Base-by-base conservation (phyloP, 2,113 vertebrate species). In the Clarias batrachus region DNA sequence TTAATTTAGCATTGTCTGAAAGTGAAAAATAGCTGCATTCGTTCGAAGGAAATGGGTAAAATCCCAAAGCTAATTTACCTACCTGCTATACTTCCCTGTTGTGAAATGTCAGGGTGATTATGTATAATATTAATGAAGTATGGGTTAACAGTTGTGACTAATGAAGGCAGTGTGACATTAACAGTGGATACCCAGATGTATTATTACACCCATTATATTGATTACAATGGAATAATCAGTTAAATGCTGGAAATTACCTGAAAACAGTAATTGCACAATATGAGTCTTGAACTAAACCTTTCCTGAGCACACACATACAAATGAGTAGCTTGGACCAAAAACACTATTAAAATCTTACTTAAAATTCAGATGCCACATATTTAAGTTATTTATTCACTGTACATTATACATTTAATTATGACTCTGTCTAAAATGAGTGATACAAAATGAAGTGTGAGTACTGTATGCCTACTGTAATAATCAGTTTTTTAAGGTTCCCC, bases 191-290 rank as follows among this genome's bases (percentile, higher is more conserved):
- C 68, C 65, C 19, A 77, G 80, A 86, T 85, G 33, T 86, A 80
- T 84, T 73, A 92, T 92, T 92, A 80, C 70, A 71, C 81, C 27
- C 48, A 91, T 91, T 93, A 91, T 93, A 71, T 92, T 88, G 48
- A 33, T 30, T 41, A 94, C 88, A 94, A 93, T 91, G 11, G 84
- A 85, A 85, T 66, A 93, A 92, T 93, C 90, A 93, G 76, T 80
- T 87, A 91, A 90, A 89, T 86, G 13, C 88, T 56, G 81, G 27
- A 76, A 92, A 90, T 87, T 76, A 86, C 65, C 82, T 83, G 86
- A 87, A 92, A 91, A 90, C 87, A 89, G 68, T 94, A 92, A 93
- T 90, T 93, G 92, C 82, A 89, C 77, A 91, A 87, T 89, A 79
- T 86, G 21, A 87, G 88, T 85, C 87, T 74, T 79, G 57, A 79